Base-by-base conservation (phyloP, 2,797 vertebrate genomes). In the Periparus ater region DNA sequence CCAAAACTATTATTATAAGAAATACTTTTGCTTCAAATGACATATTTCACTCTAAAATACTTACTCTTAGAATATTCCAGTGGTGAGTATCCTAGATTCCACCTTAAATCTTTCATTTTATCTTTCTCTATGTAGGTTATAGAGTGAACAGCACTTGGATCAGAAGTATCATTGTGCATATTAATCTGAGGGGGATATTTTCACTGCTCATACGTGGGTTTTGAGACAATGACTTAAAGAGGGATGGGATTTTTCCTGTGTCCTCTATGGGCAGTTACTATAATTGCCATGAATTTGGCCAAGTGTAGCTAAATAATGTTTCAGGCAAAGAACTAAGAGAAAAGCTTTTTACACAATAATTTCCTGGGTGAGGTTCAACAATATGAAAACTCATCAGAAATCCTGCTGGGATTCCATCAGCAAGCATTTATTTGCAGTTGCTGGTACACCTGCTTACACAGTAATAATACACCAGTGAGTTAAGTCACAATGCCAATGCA, bases 381-480 rank as follows among this genome's bases (percentile, higher is more conserved):
- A 97, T 98, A 98, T 92, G 95, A 98, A 98, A 98, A 97, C 97
- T 98, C 97, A 97, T 97, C 97, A 98, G 98, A 97, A 97, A 77
- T 91, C 98, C 98, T 97, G 97, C 98, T 98, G 98, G 95, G 98
- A 98, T 97, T 97, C 97, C 86, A 98, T 98, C 98, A 98, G 97
- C 96, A 96, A 98, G 96, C 96, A 96, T 97, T 98, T 98, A 98
- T 98, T 98, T 98, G 97, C 96, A 95, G 97, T 97, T 88, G 53
- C 93, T 95, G 94, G 92, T 97, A 98, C 98, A 98, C 97, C 98
- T 98, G 98, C 98, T 97, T 97, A 96, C 97, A 96, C 80, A 96
- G 97, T 97, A 98, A 98, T 98, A 98, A 98, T 96, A 96, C 81
- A 97, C 95, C 51, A 94, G 95, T 97, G 97, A 98, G 97, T 98